Evolutionary conservation across 2,888 invertebrate species (phyloP).

Genomic region (Troides oblongomaculatus): DNA sequence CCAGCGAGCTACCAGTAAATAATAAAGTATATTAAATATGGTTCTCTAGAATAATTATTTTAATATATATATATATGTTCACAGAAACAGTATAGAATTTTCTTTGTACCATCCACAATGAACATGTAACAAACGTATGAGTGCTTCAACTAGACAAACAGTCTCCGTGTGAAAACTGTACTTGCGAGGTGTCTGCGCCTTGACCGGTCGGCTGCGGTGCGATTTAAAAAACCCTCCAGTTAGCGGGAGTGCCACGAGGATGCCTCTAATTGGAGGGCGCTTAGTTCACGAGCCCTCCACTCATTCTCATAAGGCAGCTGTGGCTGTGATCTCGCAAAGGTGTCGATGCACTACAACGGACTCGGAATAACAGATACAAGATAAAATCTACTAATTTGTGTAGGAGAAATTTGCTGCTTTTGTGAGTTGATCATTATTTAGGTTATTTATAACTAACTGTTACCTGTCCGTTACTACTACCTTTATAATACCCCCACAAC

Average conservation of each 20-base stretch:
- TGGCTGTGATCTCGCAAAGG: constrained; percentile 33
- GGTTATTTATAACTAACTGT: too few species aligned
- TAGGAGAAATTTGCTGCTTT: too few species aligned
- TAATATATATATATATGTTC: too few species aligned
- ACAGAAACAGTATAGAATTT: background rate
- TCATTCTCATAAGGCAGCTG: constrained; percentile 46
- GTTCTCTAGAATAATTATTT: too few species aligned
- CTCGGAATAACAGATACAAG: too few species aligned
- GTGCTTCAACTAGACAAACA: constrained; percentile 2
- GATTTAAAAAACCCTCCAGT: constrained; percentile 46
- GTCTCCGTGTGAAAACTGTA: background rate
- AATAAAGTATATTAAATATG: too few species aligned
- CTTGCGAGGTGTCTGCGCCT: constrained; percentile 24
- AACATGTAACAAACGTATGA: background rate
- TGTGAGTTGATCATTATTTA: too few species aligned
- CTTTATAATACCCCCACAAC: too few species aligned
- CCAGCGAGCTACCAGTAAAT: too few species aligned
- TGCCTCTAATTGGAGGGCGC: constrained; percentile 70
- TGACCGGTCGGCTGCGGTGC: constrained; percentile 32
- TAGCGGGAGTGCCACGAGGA: constrained; percentile 42
- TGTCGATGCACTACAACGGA: constrained; percentile 6
- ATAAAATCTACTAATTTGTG: too few species aligned
- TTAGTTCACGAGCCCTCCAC: constrained; percentile 54
- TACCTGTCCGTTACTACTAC: too few species aligned
- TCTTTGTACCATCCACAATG: background rate